These are phyloP conservation scores for Muraenolepis orangiensis DNA, from an alignment of 2,797 vertebrate species.

Conservation along the genomic window DNA sequence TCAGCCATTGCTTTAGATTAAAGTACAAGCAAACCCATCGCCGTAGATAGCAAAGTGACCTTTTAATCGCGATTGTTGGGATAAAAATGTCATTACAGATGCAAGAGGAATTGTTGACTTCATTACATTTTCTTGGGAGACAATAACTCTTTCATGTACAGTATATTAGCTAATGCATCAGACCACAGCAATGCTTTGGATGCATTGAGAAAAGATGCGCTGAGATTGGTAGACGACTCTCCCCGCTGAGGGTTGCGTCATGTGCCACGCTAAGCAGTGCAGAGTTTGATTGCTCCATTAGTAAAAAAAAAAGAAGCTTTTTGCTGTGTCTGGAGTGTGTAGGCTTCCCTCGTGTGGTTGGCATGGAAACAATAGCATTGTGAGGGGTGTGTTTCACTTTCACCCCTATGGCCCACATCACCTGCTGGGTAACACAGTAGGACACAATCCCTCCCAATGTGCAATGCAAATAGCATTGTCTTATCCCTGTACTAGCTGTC, in stretches of 20 bases:
- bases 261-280: not conserved
- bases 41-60: not conserved
- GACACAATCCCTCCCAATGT: not conserved
- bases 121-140: not conserved
- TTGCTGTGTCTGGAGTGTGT: conserved; percentile 36
- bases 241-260: not conserved
- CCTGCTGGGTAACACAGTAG: not conserved
- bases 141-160: not conserved
- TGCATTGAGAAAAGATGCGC: too few species aligned
- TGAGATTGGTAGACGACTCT: too few species aligned
- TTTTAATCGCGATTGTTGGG: not conserved
- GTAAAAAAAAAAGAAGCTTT: conserved; percentile 11
- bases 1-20: not conserved
- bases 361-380: conserved; percentile 73
- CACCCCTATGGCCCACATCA: not conserved
- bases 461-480: not conserved
- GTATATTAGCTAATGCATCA: not conserved
- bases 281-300: not conserved
- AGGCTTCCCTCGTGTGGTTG: conserved; percentile 54
- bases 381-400: conserved; percentile 31
- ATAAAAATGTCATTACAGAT: not conserved
- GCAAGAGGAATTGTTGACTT: not conserved
- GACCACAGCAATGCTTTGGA: not conserved
- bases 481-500: not conserved
- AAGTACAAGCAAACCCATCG: not conserved